Base-by-base conservation (phyloP, 1,140 invertebrate species). In the Sarcophaga bullata region DNA sequence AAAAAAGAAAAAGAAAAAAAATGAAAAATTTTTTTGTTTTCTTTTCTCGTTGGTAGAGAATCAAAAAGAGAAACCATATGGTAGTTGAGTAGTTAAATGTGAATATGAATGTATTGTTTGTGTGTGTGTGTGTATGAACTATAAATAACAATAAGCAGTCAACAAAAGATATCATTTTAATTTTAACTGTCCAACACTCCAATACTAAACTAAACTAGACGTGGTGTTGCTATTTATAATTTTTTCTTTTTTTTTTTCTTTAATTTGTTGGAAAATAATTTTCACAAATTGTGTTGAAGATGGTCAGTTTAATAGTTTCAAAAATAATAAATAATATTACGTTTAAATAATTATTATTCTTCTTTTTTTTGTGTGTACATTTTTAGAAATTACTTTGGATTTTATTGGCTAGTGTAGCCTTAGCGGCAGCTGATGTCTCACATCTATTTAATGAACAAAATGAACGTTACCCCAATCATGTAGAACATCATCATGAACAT, bases 141-240 rank as follows among this genome's bases (percentile, higher is more conserved):
- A 88, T 88, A 88, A 88, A 88, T 88, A 88, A 86, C 86, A 86
- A 88, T 86, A 86, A 86, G 86, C 84, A 86, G 85, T 82, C 83
- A 86, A 84, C 86, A 87, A 88, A 86, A 86, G 87, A 84, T 88
- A 88, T 88, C 87, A 88, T 85, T 88, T 82, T 84, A 82, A 49
- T 80, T 84, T 83, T 82, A 84, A 83, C 58, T 73, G 84, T 87
- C 83, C 86, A 81, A 83, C 84, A 83, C 6, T 19, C 11, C 37
- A 2, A 37, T 2, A 37, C 25, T 37, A 37, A 37, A 37, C 25
- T 37, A 37, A 37, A 62, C 48, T 50, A 50, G 73, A 81, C 25
- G 80, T 62, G 19, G 37, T 58, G 52, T 62, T n/a, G n/a, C n/a
- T n/a, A n/a, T n/a, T n/a, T n/a, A n/a, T n/a, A n/a, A n/a, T n/a